Percentiles rank a stretch among this genome's conserved stretches.
phyloP scores from a whole-genome alignment of 1,140 invertebrate genomes.

The Apis florea region DNA sequence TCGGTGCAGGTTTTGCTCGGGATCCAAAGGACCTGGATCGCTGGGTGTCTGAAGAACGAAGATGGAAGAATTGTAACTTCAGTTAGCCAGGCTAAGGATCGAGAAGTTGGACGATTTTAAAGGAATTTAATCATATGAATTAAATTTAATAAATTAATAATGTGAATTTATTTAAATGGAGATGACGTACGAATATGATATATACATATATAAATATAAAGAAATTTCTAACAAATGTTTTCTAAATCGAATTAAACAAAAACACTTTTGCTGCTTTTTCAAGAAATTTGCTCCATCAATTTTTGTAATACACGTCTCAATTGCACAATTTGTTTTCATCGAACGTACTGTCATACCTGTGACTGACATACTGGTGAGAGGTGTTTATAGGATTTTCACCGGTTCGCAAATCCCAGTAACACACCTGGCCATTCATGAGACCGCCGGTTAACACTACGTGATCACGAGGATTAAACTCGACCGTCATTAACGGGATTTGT shows the following conservation, averaged over 20 bases:
- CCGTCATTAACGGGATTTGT: constrained; percentile 86
- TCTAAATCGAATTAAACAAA: too few relatives aligned
- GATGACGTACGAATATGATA: too few relatives aligned
- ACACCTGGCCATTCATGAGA: constrained; percentile 92
- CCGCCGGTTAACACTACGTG: constrained; percentile 92
- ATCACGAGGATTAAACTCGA: constrained; percentile 96
- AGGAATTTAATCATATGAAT: too few relatives aligned
- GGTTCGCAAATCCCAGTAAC: constrained; percentile 89
- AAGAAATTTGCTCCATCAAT: too few relatives aligned
- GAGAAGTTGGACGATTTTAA: neutral
- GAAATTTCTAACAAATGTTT: too few relatives aligned
- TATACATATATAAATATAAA: too few relatives aligned
- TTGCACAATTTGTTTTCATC: neutral
- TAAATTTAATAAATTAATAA: too few relatives aligned
- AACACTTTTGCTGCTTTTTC: too few relatives aligned
- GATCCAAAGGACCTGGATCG: constrained; percentile 87
- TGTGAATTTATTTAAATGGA: too few relatives aligned
- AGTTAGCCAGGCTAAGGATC: neutral
- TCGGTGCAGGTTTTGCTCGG: constrained; percentile 90
- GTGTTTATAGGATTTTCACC: constrained; percentile 84
- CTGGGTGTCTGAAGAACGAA: constrained; percentile 83
- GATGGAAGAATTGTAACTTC: neutral
- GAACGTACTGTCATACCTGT: constrained; percentile 62
- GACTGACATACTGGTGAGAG: constrained; percentile 68
- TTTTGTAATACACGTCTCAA: too few relatives aligned